These are phyloP conservation scores for Caenorhabditis macrosperma DNA, from an alignment of 2,888 invertebrate genomes.

Conservation along the genomic window DNA sequence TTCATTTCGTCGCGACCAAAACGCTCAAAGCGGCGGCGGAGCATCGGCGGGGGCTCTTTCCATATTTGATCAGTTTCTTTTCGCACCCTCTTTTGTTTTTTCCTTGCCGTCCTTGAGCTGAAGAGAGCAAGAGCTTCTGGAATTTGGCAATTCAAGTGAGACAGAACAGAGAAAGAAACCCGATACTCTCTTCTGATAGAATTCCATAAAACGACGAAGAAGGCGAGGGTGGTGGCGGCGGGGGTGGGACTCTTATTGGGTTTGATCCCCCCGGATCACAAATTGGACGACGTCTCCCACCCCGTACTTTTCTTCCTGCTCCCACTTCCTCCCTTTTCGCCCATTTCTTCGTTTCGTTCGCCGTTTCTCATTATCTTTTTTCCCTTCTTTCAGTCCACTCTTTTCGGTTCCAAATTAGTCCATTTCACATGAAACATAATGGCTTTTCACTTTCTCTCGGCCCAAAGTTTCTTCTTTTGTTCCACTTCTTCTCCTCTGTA, in stretches of 20 bases:
- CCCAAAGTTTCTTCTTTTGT: conserved; percentile 17
- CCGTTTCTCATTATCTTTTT: conserved; percentile 34
- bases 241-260: conserved; percentile 18
- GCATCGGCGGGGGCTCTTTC: not conserved
- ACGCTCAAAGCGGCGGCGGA: not conserved
- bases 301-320: conserved; percentile 7
- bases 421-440: conserved; percentile 46
- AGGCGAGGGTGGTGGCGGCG: not conserved
- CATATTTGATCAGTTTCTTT: not conserved
- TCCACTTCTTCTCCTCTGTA: not conserved
- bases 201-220: not conserved
- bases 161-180: not conserved
- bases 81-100: conserved; percentile 13
- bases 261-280: conserved; percentile 15
- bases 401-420: conserved; percentile 41
- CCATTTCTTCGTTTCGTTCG: not conserved
- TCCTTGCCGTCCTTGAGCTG: not conserved
- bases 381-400: conserved; percentile 2
- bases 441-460: conserved; percentile 43
- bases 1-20: not conserved
- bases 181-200: not conserved
- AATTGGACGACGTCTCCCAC: too few species aligned
- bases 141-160: not conserved
- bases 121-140: not conserved
- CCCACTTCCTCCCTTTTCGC: conserved; percentile 8